Evolutionary conservation across 1,140 invertebrate species (phyloP).

Genomic region (Sitophilus oryzae): DNA sequence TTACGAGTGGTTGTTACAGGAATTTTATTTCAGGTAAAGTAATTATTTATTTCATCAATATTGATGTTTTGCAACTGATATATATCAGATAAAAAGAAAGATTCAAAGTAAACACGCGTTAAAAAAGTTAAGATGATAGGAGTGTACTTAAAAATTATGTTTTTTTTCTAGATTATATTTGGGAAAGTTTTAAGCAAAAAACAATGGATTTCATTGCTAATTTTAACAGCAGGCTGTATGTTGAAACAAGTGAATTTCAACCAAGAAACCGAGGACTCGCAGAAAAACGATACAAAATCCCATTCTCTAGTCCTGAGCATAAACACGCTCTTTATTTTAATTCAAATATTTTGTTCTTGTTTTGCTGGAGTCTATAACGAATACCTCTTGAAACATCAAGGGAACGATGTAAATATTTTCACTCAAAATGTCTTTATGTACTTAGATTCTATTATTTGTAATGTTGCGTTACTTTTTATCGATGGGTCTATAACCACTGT

Average conservation of each 20-base stretch:
- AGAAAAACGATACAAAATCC: conserved; percentile 42
- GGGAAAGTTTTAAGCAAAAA: conserved; percentile 71
- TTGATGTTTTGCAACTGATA: too few relatives aligned
- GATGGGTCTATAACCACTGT: conserved; percentile 57
- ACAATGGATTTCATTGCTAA: conserved; percentile 85
- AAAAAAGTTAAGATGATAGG: too few relatives aligned
- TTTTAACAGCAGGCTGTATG: conserved; percentile 87
- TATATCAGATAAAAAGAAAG: too few relatives aligned
- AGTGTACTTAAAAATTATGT: too few relatives aligned
- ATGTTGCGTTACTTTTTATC: conserved; percentile 61
- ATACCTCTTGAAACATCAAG: conserved; percentile 83
- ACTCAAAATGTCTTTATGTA: conserved; percentile 97
- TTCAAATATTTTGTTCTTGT: conserved; percentile 87
- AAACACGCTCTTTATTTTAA: conserved; percentile 67
- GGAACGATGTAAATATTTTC: conserved; percentile 79
- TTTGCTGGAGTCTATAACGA: conserved; percentile 96
- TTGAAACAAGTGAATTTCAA: conserved; percentile 76
- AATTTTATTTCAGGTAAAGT: conserved; percentile 80
- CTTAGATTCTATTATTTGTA: conserved; percentile 88
- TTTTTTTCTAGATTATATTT: conserved; percentile 69
- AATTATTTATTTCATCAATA: not conserved
- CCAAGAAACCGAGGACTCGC: conserved; percentile 36
- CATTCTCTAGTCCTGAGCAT: conserved; percentile 55
- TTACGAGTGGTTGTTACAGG: conserved; percentile 89
- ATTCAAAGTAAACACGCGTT: too few relatives aligned